Base-by-base conservation (phyloP, 2,888 invertebrate species). In the Eretmocerus hayati region DNA sequence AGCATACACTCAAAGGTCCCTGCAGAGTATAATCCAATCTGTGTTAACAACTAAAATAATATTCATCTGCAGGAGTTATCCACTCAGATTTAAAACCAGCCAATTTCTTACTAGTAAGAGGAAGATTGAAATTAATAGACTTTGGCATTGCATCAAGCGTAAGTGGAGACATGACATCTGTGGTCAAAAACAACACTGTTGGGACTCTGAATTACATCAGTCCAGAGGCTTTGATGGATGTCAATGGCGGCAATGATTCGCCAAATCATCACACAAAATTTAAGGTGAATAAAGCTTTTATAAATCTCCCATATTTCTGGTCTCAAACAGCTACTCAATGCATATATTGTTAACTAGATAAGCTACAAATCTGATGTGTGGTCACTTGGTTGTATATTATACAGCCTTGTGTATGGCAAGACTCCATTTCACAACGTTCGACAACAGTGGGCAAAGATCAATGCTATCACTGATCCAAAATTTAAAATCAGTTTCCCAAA, bases 21-120 rank as follows among this genome's bases (percentile, higher is more conserved):
- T n/a, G n/a, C n/a, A n/a, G n/a, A n/a, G n/a, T n/a, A n/a, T n/a
- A n/a, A n/a, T n/a, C n/a, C n/a, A n/a, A n/a, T n/a, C n/a, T n/a
- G n/a, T n/a, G n/a, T n/a, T n/a, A n/a, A n/a, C n/a, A n/a, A 33
- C 33, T 9, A 5, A 13, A 33, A n/a, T 9, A 13, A 38, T 13
- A 18, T 44, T 44, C 52, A 45, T 56, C 66, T 67, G 15, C 64
- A 90, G 92, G 90, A 44, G 90, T 97, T 2, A 90, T 97, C 59
- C 97, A 97, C 74, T 89, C 93, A 0, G 97, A 99, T 73, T 74
- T 97, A 58, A 97, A 97, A 71, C 97, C 97, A 0, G 92, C 92
- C 0, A 97, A 97, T 74, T 99, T 97, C 72, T 77, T 97, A 35
- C 77, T 92, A 65, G 88, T 90, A 5, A 81, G 83, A 54, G 90